These are phyloP conservation scores for Tetragonisca angustula DNA, from an alignment of 2,888 invertebrate genomes.

Conservation along the genomic window DNA sequence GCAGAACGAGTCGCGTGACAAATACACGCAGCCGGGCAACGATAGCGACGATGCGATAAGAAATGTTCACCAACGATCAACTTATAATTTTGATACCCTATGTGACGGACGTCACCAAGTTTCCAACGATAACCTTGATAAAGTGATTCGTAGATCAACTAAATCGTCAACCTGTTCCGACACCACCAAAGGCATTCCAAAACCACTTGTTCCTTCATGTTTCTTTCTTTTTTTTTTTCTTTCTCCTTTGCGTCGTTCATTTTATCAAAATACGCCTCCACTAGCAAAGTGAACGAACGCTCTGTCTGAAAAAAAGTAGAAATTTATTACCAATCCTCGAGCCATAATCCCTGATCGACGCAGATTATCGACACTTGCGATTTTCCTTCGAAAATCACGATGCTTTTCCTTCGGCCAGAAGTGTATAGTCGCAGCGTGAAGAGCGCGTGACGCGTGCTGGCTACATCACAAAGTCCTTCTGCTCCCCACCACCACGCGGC, in stretches of 20 bases:
- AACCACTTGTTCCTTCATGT: background rate
- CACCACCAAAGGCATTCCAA: background rate
- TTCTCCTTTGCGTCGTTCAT: background rate
- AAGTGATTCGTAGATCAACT: background rate
- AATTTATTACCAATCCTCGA: background rate
- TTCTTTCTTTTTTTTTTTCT: background rate
- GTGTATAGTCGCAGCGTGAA: slow-evolving; percentile 64
- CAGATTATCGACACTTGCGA: background rate
- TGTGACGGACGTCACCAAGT: background rate
- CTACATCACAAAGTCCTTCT: slow-evolving; percentile 70
- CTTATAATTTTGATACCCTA: background rate
- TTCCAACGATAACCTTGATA: slow-evolving; percentile 20
- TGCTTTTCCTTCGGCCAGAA: slow-evolving; percentile 51
- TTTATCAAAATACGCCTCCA: background rate
- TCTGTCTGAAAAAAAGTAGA: background rate
- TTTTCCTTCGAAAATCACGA: slow-evolving; percentile 30
- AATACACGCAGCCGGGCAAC: slow-evolving; percentile 47
- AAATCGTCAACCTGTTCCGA: background rate
- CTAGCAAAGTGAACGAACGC: slow-evolving; percentile 18
- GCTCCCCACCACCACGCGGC: slow-evolving; percentile 71
- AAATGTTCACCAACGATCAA: slow-evolving; percentile 40
- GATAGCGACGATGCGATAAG: slow-evolving; percentile 63
- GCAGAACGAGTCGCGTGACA: slow-evolving; percentile 66
- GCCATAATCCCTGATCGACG: background rate
- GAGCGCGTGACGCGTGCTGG: slow-evolving; percentile 75